phyloP scores from a whole-genome alignment of 2,113 vertebrate genomes.

The Mugil cephalus region DNA sequence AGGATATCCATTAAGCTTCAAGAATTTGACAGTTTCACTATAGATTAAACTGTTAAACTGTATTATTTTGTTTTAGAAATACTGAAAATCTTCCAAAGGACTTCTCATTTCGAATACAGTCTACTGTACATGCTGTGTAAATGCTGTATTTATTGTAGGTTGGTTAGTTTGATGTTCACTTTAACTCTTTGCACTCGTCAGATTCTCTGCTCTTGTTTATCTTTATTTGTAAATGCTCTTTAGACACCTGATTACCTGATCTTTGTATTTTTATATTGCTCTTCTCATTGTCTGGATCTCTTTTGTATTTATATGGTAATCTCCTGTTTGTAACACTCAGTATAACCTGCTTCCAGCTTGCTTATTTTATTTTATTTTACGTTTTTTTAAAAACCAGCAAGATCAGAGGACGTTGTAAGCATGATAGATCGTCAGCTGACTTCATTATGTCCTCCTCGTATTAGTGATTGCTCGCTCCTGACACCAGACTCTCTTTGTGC shows the following conservation, averaged over 20 bases:
- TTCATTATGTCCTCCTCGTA: constrained; percentile 29
- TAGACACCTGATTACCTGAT: constrained; percentile 26
- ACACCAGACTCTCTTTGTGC: constrained; percentile 49
- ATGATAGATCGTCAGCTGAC: constrained; percentile 30
- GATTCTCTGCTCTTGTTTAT: not conserved
- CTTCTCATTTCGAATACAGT: not conserved
- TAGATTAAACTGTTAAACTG: no score
- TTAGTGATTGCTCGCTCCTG: constrained; percentile 26
- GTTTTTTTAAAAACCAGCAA: not conserved
- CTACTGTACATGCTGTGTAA: not conserved
- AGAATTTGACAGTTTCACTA: not conserved
- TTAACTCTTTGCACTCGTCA: not conserved
- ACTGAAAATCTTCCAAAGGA: constrained; percentile 20
- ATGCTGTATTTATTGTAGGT: not conserved
- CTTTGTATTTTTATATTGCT: constrained; percentile 72
- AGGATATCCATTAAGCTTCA: no score
- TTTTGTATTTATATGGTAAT: constrained; percentile 55
- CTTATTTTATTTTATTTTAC: no score
- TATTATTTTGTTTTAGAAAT: not conserved
- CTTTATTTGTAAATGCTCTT: constrained; percentile 39
- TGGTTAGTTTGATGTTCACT: not conserved
- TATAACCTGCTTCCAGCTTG: constrained; percentile 45
- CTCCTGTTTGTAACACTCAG: constrained; percentile 40
- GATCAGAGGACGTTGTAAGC: constrained; percentile 13
- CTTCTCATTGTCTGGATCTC: constrained; percentile 44